Conservation (phyloP, 2,797 vertebrate genomes). For the Coccyzus lansbergi region DNA sequence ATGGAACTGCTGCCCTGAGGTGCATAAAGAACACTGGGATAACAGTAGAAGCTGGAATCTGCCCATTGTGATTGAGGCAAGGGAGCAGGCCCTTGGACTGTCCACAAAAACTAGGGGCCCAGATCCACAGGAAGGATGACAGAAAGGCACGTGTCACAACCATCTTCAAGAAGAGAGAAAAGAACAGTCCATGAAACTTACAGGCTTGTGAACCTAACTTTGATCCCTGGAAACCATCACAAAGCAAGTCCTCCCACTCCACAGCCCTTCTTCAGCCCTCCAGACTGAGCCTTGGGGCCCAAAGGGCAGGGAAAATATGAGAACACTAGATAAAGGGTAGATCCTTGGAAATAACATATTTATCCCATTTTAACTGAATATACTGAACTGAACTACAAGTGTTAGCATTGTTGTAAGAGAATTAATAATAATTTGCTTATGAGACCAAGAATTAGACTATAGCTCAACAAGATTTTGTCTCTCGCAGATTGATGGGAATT, state of each 20-base stretch:
- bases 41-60: background rate
- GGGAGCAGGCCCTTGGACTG: accelerated
- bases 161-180: background rate
- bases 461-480: background rate
- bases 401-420: background rate
- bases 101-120: background rate
- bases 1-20: background rate
- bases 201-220: background rate
- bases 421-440: background rate
- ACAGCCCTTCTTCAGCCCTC: background rate
- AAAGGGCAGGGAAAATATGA: background rate
- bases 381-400: background rate
- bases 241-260: background rate
- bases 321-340: background rate
- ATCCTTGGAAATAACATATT: background rate
- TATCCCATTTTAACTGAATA: background rate
- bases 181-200: background rate
- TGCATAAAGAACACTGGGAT: too few relatives aligned
- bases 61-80: background rate
- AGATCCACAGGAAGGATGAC: background rate
- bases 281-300: background rate
- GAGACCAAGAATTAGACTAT: background rate
- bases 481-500: background rate
- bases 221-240: background rate
- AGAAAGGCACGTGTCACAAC: accelerated